These are phyloP conservation scores for Caranx ignobilis DNA, from an alignment of 2,113 vertebrate genomes.

Conservation along the genomic window DNA sequence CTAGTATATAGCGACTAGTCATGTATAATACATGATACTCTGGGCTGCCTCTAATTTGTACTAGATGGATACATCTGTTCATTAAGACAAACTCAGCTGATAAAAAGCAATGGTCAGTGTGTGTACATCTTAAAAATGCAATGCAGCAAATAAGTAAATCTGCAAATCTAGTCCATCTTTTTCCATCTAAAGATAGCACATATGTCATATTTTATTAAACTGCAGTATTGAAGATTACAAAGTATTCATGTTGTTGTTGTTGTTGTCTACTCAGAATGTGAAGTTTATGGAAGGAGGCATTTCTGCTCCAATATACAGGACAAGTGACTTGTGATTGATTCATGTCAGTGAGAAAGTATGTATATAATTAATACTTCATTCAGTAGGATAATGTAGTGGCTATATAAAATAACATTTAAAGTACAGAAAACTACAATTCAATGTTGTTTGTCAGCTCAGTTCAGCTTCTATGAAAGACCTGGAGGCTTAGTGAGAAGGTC, in stretches of 20 bases:
- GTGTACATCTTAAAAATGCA: background rate
- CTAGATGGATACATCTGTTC: background rate
- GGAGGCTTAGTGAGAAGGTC: background rate
- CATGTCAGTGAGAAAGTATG: no score
- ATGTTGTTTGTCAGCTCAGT: background rate
- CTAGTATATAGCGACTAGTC: no score
- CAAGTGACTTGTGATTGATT: background rate
- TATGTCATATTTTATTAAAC: no score
- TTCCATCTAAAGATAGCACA: no score
- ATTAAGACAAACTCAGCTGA: background rate
- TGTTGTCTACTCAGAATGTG: background rate
- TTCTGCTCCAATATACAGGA: background rate
- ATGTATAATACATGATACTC: no score
- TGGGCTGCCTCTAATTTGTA: no score
- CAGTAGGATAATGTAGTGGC: background rate
- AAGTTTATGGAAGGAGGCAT: background rate
- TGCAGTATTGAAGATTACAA: background rate
- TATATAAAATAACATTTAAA: no score
- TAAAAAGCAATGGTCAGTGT: constrained; percentile 17
- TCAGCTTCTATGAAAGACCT: background rate
- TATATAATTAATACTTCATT: no score
- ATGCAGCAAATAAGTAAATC: background rate
- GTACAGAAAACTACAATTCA: no score
- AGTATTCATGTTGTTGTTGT: no score
- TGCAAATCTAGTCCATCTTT: background rate